These are phyloP conservation scores for Nasonia oneida DNA, from an alignment of 2,888 invertebrate genomes.

Conservation along the genomic window DNA sequence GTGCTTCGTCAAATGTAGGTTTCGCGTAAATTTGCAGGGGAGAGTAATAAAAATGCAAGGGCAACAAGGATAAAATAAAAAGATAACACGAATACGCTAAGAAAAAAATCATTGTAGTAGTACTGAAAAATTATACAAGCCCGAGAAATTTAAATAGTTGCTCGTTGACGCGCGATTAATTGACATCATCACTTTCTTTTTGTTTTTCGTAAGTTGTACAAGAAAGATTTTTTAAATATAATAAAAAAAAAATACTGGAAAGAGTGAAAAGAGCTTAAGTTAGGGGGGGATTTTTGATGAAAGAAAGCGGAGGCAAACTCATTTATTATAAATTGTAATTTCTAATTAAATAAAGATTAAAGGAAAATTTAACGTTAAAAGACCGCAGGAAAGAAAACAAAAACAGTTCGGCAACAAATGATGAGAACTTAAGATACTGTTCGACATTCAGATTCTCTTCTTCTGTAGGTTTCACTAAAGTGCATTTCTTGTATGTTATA, in stretches of 20 bases:
- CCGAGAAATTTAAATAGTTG: constrained; percentile 54
- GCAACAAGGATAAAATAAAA: constrained; percentile 27
- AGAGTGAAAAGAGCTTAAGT: constrained; percentile 51
- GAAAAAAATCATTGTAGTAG: constrained; percentile 36
- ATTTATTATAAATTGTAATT: constrained; percentile 68
- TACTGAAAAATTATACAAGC: constrained; percentile 42
- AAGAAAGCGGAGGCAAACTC: constrained; percentile 68
- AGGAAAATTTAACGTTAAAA: constrained; percentile 55
- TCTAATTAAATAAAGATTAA: constrained; percentile 51
- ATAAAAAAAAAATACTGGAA: constrained; percentile 33
- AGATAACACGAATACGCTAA: constrained; percentile 40
- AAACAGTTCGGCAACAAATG: constrained; percentile 69
- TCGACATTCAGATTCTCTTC: constrained; percentile 84
- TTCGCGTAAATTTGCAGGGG: constrained; percentile 46
- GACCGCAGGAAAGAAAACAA: constrained; percentile 68
- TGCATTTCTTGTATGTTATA: constrained; percentile 95
- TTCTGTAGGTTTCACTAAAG: constrained; percentile 94
- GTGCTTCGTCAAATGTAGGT: constrained; percentile 38
- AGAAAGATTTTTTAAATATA: constrained; percentile 50
- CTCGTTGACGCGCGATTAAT: constrained; percentile 60
- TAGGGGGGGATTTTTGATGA: constrained; percentile 59
- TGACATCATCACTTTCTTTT: constrained; percentile 43
- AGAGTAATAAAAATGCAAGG: constrained; percentile 24
- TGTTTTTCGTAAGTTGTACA: constrained; percentile 53
- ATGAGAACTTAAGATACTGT: constrained; percentile 73